Percentiles rank a stretch among this genome's conserved stretches.
phyloP scores from a whole-genome alignment of 2,797 vertebrate genomes.

The Hafferia zeledoni region DNA sequence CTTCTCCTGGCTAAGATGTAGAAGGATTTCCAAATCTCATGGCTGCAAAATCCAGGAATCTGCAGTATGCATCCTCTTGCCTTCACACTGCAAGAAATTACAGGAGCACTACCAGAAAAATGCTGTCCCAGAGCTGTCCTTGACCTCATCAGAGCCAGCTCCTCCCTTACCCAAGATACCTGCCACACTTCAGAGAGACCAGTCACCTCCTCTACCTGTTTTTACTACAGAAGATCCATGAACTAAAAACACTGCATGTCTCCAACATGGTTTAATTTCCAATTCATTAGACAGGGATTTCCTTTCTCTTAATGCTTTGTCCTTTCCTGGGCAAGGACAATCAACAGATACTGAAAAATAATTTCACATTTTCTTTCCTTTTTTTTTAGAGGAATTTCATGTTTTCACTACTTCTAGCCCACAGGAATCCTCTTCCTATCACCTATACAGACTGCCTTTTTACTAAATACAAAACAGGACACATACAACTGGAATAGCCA shows the following conservation, averaged over 20 bases:
- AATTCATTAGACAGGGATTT: not conserved
- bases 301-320: not conserved
- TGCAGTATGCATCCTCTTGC: not conserved
- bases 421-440: not conserved
- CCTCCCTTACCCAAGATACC: not conserved
- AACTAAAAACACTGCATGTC: not conserved
- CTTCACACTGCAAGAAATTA: not conserved
- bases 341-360: not conserved
- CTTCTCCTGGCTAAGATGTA: not conserved
- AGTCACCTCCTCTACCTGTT: not conserved
- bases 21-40: not conserved
- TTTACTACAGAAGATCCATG: not conserved
- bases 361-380: not conserved
- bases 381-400: not conserved
- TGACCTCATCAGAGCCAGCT: not conserved
- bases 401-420: not conserved
- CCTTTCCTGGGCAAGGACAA: not conserved
- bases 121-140: not conserved
- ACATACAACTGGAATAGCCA: not conserved
- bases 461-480: slow-evolving; percentile 34
- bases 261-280: not conserved
- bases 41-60: not conserved
- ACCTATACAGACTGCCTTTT: not conserved
- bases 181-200: not conserved
- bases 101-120: not conserved